These are phyloP conservation scores for Syngnathoides biaculeatus DNA, from an alignment of 2,113 vertebrate species.

Conservation along the genomic window DNA sequence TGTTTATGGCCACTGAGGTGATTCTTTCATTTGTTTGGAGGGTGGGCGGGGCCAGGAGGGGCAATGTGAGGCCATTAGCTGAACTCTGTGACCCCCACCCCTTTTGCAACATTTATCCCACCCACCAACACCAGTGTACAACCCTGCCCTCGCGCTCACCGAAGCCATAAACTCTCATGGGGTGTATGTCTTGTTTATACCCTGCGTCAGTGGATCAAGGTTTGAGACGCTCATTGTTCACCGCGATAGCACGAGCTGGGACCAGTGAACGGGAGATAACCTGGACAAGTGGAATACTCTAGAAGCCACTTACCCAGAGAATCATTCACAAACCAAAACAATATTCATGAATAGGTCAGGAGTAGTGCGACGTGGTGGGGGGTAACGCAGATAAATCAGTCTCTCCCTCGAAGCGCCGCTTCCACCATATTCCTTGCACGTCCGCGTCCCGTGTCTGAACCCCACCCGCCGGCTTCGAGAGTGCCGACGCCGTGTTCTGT, in stretches of 20 bases:
- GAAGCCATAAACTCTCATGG: conserved; percentile 11
- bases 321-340: too few species aligned
- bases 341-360: too few species aligned
- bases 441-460: too few species aligned
- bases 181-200: background rate
- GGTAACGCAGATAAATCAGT: too few species aligned
- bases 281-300: too few species aligned
- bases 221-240: background rate
- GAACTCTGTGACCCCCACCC: conserved; percentile 43
- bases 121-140: background rate
- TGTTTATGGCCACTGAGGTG: conserved; percentile 48
- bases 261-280: background rate
- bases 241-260: background rate
- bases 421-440: too few species aligned
- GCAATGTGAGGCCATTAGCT: conserved; percentile 40
- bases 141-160: background rate
- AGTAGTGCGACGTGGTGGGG: too few species aligned
- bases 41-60: conserved; percentile 25
- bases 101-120: background rate
- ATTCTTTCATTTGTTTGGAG: conserved; percentile 50
- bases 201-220: background rate
- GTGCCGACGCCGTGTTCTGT: too few species aligned
- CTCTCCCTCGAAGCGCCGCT: too few species aligned
- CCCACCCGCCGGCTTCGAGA: too few species aligned
- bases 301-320: too few species aligned